Percentiles rank a stretch among this genome's conserved stretches.
phyloP scores from a whole-genome alignment of 2,113 vertebrate species.

The Peromyscus maniculatus region DNA sequence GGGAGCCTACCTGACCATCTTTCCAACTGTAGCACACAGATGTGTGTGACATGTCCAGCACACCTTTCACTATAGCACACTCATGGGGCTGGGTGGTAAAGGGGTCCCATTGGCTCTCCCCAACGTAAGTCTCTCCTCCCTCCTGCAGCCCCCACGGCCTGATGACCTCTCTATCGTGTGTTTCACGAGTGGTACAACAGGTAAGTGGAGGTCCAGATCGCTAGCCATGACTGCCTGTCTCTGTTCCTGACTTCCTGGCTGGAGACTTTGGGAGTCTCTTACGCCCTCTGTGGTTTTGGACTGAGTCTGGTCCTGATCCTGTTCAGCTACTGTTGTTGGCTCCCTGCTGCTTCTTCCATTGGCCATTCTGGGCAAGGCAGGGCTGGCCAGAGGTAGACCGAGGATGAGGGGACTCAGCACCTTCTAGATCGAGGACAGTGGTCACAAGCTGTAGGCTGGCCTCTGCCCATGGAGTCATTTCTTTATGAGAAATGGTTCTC shows the following conservation, averaged over 20 bases:
- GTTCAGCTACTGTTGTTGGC: neutral
- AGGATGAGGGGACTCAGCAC: no score
- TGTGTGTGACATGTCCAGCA: neutral
- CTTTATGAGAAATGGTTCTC: neutral
- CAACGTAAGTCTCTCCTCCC: slow-evolving; percentile 63
- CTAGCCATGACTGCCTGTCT: neutral
- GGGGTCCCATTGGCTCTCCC: neutral
- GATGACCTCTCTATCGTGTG: slow-evolving; percentile 97
- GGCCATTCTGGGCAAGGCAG: neutral
- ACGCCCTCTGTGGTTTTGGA: neutral
- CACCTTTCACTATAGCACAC: neutral
- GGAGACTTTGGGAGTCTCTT: neutral
- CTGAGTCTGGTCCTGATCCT: neutral
- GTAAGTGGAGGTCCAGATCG: slow-evolving; percentile 82
- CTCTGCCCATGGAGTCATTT: neutral
- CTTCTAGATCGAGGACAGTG: neutral
- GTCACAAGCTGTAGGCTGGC: neutral
- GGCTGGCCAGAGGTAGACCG: neutral
- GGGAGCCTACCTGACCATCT: neutral
- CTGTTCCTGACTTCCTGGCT: neutral
- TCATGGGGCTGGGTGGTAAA: accelerated
- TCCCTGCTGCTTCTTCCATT: neutral
- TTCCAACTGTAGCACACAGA: neutral
- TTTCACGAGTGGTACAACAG: slow-evolving; percentile 98
- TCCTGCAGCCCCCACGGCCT: slow-evolving; percentile 92